Percentiles rank a stretch among this genome's conserved stretches.
Conservation (phyloP, 1,140 invertebrate genomes). For the Lutraria rhynchaena region DNA sequence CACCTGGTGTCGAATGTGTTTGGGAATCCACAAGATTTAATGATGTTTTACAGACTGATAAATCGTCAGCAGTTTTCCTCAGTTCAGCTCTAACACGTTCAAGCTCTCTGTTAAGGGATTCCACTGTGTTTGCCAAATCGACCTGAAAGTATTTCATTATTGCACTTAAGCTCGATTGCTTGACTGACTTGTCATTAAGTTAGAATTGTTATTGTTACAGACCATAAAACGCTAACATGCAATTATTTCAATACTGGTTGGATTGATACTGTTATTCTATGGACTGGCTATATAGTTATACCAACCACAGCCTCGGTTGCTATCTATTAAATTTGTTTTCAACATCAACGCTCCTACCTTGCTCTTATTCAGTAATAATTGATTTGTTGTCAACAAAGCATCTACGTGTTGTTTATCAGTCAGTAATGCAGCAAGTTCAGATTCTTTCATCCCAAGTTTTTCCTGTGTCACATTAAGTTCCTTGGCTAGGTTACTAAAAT, state of each 20-base stretch:
- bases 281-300: too few species aligned
- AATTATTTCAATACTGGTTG: neutral
- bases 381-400: constrained; percentile 38
- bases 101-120: constrained; percentile 23
- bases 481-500: constrained; percentile 50
- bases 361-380: constrained; percentile 59
- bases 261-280: neutral
- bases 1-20: constrained; percentile 12
- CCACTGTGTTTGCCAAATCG: constrained; percentile 46
- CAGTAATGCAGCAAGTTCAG: constrained; percentile 10
- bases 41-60: constrained; percentile 28
- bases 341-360: too few species aligned
- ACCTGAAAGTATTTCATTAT: constrained; percentile 19
- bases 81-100: constrained; percentile 34
- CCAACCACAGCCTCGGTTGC: too few species aligned
- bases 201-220: too few species aligned
- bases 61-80: constrained; percentile 22
- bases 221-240: too few species aligned
- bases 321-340: too few species aligned
- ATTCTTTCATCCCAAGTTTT: constrained; percentile 45
- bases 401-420: constrained; percentile 46
- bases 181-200: too few species aligned
- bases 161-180: too few species aligned
- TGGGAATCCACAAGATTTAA: constrained; percentile 23
- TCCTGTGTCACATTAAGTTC: constrained; percentile 61